These are phyloP conservation scores for Pelusios castaneus DNA, from an alignment of 2,113 vertebrate genomes.

Conservation along the genomic window DNA sequence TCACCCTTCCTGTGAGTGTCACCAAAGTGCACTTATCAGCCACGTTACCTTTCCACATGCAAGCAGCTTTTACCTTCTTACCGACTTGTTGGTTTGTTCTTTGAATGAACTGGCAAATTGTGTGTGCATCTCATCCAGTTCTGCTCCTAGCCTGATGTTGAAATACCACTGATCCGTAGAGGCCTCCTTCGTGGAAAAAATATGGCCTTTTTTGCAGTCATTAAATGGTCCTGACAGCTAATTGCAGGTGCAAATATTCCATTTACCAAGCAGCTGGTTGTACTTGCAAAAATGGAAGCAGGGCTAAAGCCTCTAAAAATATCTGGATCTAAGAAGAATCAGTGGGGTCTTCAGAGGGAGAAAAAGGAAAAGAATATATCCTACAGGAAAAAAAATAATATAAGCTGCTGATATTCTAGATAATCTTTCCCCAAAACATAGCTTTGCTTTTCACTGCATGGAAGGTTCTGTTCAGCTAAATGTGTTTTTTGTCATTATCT, in stretches of 20 bases:
- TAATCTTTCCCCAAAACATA: not conserved
- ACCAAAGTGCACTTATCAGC: accelerated
- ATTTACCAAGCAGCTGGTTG: accelerated
- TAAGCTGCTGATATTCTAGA: accelerated
- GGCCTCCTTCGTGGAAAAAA: not conserved
- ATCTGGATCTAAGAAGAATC: not conserved
- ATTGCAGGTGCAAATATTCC: not conserved
- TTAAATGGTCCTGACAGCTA: accelerated
- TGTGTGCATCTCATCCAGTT: not conserved
- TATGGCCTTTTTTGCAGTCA: accelerated
- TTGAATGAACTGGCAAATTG: not conserved
- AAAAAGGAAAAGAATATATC: accelerated
- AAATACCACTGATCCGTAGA: accelerated
- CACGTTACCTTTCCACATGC: not conserved
- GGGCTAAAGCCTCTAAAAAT: not conserved
- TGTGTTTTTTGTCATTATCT: accelerated
- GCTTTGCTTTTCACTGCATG: accelerated
- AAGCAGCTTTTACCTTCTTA: not conserved
- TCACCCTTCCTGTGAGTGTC: not conserved
- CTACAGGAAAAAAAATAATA: not conserved
- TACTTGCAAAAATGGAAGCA: accelerated
- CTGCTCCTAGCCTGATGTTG: not conserved
- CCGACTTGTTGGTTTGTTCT: not conserved
- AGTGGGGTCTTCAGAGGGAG: accelerated
- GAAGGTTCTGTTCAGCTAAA: not conserved